Percentiles rank a stretch among this genome's conserved stretches.
phyloP scores from a whole-genome alignment of 2,888 invertebrate genomes.

The Ophioninae sp. region DNA sequence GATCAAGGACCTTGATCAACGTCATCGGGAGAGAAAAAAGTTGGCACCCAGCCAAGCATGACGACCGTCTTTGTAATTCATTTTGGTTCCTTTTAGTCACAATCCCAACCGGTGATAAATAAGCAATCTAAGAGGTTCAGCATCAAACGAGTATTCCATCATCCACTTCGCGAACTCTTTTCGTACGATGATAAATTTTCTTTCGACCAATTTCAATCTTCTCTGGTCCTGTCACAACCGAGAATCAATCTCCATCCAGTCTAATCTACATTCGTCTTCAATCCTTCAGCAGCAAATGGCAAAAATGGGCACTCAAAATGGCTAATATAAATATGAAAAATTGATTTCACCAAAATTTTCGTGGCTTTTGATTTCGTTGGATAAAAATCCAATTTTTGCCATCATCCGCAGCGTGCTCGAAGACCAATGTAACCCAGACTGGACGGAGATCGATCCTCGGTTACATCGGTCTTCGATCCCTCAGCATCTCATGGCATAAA shows the following conservation, averaged over 20 bases:
- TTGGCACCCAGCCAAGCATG: conserved; percentile 2
- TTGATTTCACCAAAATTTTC: too few relatives aligned
- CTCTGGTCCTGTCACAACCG: not conserved
- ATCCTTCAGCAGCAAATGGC: too few relatives aligned
- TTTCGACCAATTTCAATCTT: not conserved
- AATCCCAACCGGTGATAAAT: not conserved
- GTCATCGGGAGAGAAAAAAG: not conserved
- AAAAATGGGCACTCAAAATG: too few relatives aligned
- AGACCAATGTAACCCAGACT: too few relatives aligned
- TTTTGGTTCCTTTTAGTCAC: not conserved
- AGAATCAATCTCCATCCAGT: not conserved
- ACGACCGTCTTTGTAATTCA: conserved; percentile 14
- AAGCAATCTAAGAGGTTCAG: not conserved
- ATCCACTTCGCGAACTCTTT: not conserved
- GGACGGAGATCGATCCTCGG: too few relatives aligned
- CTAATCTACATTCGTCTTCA: not conserved
- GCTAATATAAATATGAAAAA: too few relatives aligned
- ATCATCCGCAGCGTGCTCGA: too few relatives aligned
- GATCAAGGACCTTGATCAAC: not conserved
- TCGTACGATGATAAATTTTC: not conserved
- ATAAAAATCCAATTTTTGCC: too few relatives aligned
- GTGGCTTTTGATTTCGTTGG: too few relatives aligned
- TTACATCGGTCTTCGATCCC: too few relatives aligned
- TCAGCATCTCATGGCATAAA: too few relatives aligned
- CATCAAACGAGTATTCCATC: not conserved